Evolutionary conservation across 23 tunicate genomes (phyloP), one percentile per base, ranked within the genome.

Genomic region (Trididemnum nubilum): DNA sequence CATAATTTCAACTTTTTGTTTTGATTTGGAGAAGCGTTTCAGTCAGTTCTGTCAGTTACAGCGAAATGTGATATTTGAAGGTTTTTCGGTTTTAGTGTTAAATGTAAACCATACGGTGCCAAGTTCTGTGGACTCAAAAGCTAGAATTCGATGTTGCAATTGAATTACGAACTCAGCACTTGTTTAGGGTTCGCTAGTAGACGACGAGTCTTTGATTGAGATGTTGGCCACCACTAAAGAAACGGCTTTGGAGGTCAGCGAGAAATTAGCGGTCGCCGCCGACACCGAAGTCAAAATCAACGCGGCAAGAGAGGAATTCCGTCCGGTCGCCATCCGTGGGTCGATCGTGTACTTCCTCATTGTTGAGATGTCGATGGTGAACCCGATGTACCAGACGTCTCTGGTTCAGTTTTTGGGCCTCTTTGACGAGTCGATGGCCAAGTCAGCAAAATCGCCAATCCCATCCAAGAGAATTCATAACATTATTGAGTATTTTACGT

Each of bases 141-240:
- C n/a, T n/a, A n/a, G n/a, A n/a, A n/a, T n/a, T n/a, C n/a, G n/a
- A n/a, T n/a, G n/a, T n/a, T n/a, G n/a, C n/a, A n/a, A n/a, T n/a
- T n/a, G n/a, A n/a, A n/a, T n/a, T n/a, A n/a, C n/a, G n/a, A n/a
- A n/a, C n/a, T n/a, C n/a, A n/a, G n/a, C n/a, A n/a, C n/a, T n/a
- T n/a, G n/a, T n/a, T n/a, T 38, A 92, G 97, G 99, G 99, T 26
- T 95, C 99, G 3, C 88, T 95, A 35, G 99, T 95, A 0, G 99
- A 95, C 49, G 99, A 95, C 65, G 99, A 89, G 66, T 95, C 99
- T 7, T 79, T 95, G 79, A 95, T 95, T 61, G 84, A 84, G 34
- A 90, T 95, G 96, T 51, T 95, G 72, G 86, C 81, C 0, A 90
- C 96, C 28, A 95, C 99, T 36, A 95, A 95, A 65, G 91, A 95